Evolutionary conservation across 2,888 invertebrate species (phyloP).

Genomic region (Stenodema calcarata): DNA sequence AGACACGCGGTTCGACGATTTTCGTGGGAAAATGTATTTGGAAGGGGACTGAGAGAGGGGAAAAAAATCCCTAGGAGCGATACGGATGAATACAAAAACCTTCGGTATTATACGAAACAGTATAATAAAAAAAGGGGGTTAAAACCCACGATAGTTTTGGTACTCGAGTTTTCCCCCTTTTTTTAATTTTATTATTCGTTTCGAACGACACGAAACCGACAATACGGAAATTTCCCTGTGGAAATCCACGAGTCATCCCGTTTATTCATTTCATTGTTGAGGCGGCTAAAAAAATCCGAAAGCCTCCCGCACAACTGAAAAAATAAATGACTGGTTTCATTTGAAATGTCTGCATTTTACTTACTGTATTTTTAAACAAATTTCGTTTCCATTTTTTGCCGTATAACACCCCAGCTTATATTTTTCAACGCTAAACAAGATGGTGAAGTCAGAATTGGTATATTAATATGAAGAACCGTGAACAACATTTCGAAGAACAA

Average conservation of each 20-base stretch:
- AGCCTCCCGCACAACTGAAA: too few species aligned
- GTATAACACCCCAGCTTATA: too few species aligned
- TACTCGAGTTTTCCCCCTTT: background rate
- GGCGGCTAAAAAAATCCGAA: background rate
- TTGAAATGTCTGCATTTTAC: too few species aligned
- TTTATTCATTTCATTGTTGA: background rate
- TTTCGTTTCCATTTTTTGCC: too few species aligned
- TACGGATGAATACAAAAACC: background rate
- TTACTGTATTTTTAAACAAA: too few species aligned
- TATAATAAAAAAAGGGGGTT: background rate
- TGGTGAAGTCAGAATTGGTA: too few species aligned
- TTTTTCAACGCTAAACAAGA: too few species aligned
- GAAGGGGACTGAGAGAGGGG: background rate
- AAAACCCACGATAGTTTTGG: background rate
- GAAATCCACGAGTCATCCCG: background rate
- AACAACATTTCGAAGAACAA: too few species aligned
- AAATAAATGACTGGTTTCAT: too few species aligned
- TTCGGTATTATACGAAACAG: background rate
- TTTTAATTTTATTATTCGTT: background rate
- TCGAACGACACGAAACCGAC: background rate
- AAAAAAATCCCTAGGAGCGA: background rate
- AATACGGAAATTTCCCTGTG: background rate
- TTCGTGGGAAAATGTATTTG: background rate
- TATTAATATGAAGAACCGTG: too few species aligned
- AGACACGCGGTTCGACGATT: background rate